These are phyloP conservation scores for Stichopus horrens DNA, from an alignment of 53 echinoderm and acorn worm species.

Conservation along the genomic window DNA sequence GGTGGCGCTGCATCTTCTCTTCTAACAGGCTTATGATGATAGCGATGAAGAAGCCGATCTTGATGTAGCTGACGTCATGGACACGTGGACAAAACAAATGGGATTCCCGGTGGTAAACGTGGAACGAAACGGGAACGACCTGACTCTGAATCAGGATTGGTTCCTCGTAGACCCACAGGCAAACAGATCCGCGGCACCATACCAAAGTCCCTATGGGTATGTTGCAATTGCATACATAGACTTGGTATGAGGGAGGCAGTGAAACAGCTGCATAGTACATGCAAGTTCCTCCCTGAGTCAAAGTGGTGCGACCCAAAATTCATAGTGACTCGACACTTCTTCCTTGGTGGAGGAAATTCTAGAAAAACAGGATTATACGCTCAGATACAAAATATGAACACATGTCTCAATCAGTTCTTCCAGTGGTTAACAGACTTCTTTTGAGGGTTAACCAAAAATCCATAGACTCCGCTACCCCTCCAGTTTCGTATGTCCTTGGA, in stretches of 20 bases:
- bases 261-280: no score
- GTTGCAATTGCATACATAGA: background rate
- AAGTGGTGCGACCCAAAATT: background rate
- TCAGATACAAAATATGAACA: no score
- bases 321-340: background rate
- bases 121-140: background rate
- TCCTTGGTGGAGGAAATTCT: background rate
- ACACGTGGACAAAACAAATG: constrained; percentile 88
- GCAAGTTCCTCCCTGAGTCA: background rate
- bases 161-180: constrained; percentile 75
- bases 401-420: no score
- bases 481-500: no score
- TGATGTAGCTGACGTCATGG: constrained; percentile 66
- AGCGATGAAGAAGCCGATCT: background rate
- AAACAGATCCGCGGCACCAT: constrained; percentile 60
- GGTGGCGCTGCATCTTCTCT: background rate
- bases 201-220: constrained; percentile 64
- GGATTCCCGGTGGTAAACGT: constrained; percentile 80
- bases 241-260: no score
- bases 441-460: no score
- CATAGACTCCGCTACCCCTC: no score
- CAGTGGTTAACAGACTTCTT: no score
- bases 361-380: no score
- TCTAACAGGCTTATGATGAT: constrained; percentile 44
- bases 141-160: constrained; percentile 62